Evolutionary conservation across 2,113 vertebrate genomes (phyloP), one percentile per base, ranked within the genome.

Genomic region (Megaleporinus macrocephalus): DNA sequence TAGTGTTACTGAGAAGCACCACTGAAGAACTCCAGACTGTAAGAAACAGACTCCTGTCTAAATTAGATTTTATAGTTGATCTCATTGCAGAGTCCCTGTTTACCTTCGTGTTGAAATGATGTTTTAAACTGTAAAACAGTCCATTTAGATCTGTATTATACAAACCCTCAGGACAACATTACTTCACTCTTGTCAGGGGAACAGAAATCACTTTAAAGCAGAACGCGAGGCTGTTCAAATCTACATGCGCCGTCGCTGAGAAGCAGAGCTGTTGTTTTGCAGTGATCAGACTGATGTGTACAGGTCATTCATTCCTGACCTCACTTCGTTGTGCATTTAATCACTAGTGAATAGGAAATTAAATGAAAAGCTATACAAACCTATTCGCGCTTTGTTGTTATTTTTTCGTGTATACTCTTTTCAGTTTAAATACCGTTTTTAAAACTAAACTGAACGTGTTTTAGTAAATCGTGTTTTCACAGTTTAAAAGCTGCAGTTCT

Each of bases 401-500:
- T 11, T 10, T 49, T 49, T 14, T 49, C 47, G 47, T 10, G 4
- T 49, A 49, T 6, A 10, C 7, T 4, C 47, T 4, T 49, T 49
- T 49, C 14, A 51, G 13, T 3, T 51, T 2, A 15, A 51, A 18
- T 5, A 3, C 49, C 16, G 49, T 18, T 20, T 57, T 57, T 57
- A 57, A 0, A n/a, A 9, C 55, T 57, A 16, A 36, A 7, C 36
- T n/a, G n/a, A 55, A 55, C 11, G 53, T 55, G 4, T 55, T 11
- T 14, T 14, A 5, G 18, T 16, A 53, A 53, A 14, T 57, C 55
- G 55, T 4, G 2, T 61, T 61, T 61, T 59, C n/a, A 26, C 10
- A 61, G 6, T 12, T 24, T 26, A 29, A 22, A 57, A 29, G 61
- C 84, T 49, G 65, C 59, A 82, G 57, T 63, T 59, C 78, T 57